Percentiles rank a stretch among this genome's conserved stretches.
These are phyloP conservation scores for Philopedon plagiatum DNA, from an alignment of 2,888 invertebrate genomes.

Conservation along the genomic window DNA sequence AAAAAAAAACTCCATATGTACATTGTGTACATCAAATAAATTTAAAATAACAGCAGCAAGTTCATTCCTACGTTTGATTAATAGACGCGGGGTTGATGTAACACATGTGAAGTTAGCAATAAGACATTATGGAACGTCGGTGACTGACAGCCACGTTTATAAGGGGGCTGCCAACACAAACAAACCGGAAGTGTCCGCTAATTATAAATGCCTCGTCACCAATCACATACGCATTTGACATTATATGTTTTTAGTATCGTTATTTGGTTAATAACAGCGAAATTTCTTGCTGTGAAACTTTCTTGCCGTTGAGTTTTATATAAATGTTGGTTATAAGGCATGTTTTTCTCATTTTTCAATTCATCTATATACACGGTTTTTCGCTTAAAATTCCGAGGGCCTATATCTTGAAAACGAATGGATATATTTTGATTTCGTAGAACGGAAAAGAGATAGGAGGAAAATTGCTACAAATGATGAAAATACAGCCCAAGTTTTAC, in stretches of 20 bases:
- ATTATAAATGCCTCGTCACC: constrained; percentile 70
- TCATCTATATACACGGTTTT: too few relatives aligned
- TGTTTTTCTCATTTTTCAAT: too few relatives aligned
- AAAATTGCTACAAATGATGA: too few relatives aligned
- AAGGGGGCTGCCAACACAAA: constrained; percentile 67
- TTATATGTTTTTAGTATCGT: constrained; percentile 51
- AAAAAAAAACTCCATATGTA: not conserved
- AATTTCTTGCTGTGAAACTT: not conserved
- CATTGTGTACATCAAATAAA: not conserved
- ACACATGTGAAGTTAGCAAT: constrained; percentile 64
- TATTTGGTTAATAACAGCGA: constrained; percentile 26
- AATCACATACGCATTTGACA: constrained; percentile 65
- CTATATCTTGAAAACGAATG: too few relatives aligned
- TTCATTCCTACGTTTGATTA: constrained; percentile 50
- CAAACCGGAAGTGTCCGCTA: constrained; percentile 70
- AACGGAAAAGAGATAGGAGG: too few relatives aligned
- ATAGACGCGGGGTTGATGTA: constrained; percentile 55
- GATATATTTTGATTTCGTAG: too few relatives aligned
- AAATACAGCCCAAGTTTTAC: too few relatives aligned
- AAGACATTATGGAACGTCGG: constrained; percentile 56
- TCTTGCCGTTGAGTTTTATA: too few relatives aligned
- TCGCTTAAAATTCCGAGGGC: too few relatives aligned
- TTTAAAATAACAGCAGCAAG: constrained; percentile 1
- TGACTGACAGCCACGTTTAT: constrained; percentile 64
- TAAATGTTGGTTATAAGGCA: too few relatives aligned